Base-by-base conservation (phyloP, 2,888 invertebrate genomes). In the Heteromyza rotundicornis region DNA sequence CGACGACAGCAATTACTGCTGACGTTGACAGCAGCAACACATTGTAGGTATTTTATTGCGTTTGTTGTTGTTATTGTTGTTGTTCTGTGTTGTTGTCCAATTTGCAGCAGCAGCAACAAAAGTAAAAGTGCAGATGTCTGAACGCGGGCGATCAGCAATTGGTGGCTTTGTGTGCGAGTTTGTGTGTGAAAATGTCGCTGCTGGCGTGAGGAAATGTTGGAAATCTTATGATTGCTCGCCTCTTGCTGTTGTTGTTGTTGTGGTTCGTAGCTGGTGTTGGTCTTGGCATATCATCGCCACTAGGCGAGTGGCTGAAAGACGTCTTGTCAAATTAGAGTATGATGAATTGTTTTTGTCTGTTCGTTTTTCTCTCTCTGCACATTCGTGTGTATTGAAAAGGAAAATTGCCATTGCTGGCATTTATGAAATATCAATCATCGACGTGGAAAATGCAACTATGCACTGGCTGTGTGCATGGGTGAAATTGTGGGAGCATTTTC, bases 141-240 rank as follows among this genome's bases (percentile, higher is more conserved):
- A 10, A n/a, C n/a, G 32, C 32, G 5, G 32, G 7, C 12, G 32
- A n/a, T n/a, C 32, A 8, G 32, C 32, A 12, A 12, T 32, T 32
- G 32, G 7, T 32, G 32, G 32, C 32, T 12, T 49, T 52, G 32
- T 32, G 32, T 32, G 60, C 49, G 52, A 51, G 62, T 62, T n/a
- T 56, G 56, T 62, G 55, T 57, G 59, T 54, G 60, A 64, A 68
- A 68, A 65, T 67, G 68, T 74, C 67, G 75, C 75, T 77, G 73
- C 71, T 72, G 80, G 78, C 78, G 80, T 80, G 77, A 79, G 78
- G 80, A 80, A 78, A 79, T 78, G 80, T 75, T 72, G 74, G 73
- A 71, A 73, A 79, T 78, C 76, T 77, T 77, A 75, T 72, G 76
- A 78, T 77, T 73, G 73, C 69, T 64, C n/a, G n/a, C n/a, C n/a